Percentiles rank a stretch among this genome's conserved stretches.
Evolutionary conservation across 2,797 vertebrate species (phyloP).

Genomic region (Lagothrix lagotricha): DNA sequence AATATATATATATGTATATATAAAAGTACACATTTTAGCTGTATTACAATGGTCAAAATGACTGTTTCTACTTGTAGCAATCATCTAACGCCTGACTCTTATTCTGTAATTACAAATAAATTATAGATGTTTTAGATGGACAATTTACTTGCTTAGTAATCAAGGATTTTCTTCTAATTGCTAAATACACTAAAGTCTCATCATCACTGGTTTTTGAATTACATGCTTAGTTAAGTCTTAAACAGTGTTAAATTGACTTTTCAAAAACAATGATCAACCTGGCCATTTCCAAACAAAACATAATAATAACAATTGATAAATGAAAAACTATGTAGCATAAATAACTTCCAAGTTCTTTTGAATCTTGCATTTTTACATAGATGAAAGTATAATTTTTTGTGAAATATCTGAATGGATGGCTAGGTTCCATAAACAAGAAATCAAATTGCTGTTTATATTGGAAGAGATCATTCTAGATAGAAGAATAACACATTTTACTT

Average conservation of each 20-base stretch:
- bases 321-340: not conserved
- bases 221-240: not conserved
- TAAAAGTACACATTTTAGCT: not conserved
- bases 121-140: constrained; percentile 69
- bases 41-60: not conserved
- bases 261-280: not conserved
- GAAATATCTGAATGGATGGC: not conserved
- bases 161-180: constrained; percentile 64
- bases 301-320: not conserved
- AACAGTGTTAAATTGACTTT: not conserved
- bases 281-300: not conserved
- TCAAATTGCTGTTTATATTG: not conserved
- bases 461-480: not conserved
- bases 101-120: constrained; percentile 67
- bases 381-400: not conserved
- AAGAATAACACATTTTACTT: not conserved
- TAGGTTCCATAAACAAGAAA: not conserved
- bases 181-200: not conserved
- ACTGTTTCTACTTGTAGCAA: constrained; percentile 48
- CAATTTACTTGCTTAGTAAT: constrained; percentile 76
- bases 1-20: not conserved
- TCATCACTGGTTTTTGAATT: not conserved
- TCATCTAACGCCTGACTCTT: constrained; percentile 53
- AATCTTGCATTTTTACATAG: not conserved
- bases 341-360: not conserved